Evolutionary conservation across 2,888 invertebrate genomes (phyloP).

Genomic region (Drosophila robusta): DNA sequence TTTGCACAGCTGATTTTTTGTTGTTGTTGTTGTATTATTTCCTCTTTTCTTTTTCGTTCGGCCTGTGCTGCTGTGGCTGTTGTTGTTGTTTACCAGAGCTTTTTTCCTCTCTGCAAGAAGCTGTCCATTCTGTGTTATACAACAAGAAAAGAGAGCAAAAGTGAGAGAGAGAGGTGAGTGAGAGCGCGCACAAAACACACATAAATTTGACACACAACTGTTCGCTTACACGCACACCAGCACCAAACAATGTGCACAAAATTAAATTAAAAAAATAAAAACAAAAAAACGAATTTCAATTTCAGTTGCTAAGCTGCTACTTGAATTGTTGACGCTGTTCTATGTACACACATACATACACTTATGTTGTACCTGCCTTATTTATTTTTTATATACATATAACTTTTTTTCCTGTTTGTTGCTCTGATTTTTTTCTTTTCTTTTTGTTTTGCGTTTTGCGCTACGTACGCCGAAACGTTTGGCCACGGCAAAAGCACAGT

Average conservation of each 20-base stretch:
- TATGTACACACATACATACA: background rate
- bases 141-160: conserved; percentile 42
- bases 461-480: conserved; percentile 57
- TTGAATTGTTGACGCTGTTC: conserved; percentile 36
- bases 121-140: conserved; percentile 63
- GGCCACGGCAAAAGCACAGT: conserved; percentile 69
- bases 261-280: conserved; percentile 56
- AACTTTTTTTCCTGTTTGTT: conserved; percentile 23
- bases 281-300: conserved; percentile 53
- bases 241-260: conserved; percentile 41
- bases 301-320: conserved; percentile 49
- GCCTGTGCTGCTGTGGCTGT: conserved; percentile 14
- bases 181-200: conserved; percentile 24
- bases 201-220: conserved; percentile 29
- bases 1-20: conserved; percentile 44
- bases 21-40: conserved; percentile 11
- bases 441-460: conserved; percentile 40
- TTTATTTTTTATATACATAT: background rate
- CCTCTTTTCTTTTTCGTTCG: conserved; percentile 6
- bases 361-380: conserved; percentile 44
- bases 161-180: conserved; percentile 11
- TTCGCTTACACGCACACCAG: conserved; percentile 24
- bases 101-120: conserved; percentile 52
- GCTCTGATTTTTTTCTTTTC: conserved; percentile 34
- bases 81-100: conserved; percentile 34